These are phyloP conservation scores for Mormyrus hasselquistii DNA, from an alignment of 2,797 vertebrate genomes.

Conservation along the genomic window DNA sequence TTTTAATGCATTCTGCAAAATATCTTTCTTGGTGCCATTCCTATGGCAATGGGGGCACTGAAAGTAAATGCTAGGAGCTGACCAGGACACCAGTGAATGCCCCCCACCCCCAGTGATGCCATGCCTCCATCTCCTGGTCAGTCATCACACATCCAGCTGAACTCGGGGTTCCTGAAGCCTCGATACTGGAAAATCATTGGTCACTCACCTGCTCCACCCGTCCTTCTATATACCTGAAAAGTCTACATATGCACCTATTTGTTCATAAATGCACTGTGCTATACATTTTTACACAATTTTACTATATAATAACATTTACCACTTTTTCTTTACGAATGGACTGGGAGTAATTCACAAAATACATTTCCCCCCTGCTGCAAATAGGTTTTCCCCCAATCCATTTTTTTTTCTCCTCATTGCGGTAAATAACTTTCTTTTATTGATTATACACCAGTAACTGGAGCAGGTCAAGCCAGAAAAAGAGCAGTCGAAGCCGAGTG, in stretches of 20 bases:
- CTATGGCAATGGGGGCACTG: neutral
- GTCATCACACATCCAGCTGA: neutral
- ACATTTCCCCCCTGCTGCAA: neutral
- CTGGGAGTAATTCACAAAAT: neutral
- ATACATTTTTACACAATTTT: neutral
- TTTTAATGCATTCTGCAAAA: slow-evolving; percentile 5
- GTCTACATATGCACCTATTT: neutral
- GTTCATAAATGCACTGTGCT: neutral
- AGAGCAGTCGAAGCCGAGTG: neutral
- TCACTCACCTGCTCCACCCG: neutral
- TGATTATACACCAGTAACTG: neutral
- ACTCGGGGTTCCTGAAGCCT: neutral
- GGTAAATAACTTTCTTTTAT: neutral
- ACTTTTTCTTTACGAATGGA: neutral
- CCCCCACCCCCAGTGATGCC: too few relatives aligned
- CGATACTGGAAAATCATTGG: neutral
- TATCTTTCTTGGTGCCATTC: neutral
- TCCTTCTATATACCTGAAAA: neutral
- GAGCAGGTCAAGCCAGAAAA: neutral
- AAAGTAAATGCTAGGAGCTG: neutral
- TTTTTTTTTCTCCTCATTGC: neutral
- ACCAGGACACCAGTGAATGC: neutral
- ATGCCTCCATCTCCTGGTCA: neutral
- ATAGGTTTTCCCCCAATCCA: neutral
- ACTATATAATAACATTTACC: neutral